phyloP scores from a whole-genome alignment of 1,140 invertebrate species.

The Mesaphorura yosii region DNA sequence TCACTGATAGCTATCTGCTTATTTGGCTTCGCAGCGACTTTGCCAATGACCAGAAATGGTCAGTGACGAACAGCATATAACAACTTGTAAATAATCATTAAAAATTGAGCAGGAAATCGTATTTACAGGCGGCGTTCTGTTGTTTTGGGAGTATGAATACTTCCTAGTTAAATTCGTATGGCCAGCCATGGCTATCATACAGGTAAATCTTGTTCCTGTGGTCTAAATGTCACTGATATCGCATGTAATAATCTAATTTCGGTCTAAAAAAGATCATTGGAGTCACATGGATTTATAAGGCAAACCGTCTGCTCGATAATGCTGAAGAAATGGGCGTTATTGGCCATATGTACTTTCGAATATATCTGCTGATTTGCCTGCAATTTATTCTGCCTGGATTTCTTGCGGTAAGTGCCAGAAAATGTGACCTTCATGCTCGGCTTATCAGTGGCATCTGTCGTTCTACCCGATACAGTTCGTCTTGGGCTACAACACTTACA shows the following conservation, averaged over 20 bases:
- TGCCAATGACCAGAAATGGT: constrained; percentile 18
- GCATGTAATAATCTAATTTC: background rate
- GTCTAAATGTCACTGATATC: background rate
- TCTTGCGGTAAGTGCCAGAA: background rate
- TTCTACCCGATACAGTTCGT: background rate
- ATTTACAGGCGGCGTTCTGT: too few relatives aligned
- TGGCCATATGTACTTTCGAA: background rate
- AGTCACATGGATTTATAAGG: constrained; percentile 12
- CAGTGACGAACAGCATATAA: too few relatives aligned
- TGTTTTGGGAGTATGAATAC: constrained; percentile 21
- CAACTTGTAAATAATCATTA: too few relatives aligned
- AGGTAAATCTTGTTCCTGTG: constrained; percentile 7
- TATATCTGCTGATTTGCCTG: background rate
- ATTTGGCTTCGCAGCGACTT: constrained; percentile 2
- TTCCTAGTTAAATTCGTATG: constrained; percentile 6
- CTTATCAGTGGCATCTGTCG: background rate
- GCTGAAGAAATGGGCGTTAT: constrained; percentile 12
- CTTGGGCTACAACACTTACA: background rate
- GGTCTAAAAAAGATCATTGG: constrained; percentile 12
- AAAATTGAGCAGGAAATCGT: too few relatives aligned
- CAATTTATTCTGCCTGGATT: constrained; percentile 1
- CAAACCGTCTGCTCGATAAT: constrained; percentile 9
- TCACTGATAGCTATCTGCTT: constrained; percentile 11
- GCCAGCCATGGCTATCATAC: constrained; percentile 5
- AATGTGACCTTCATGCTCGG: background rate